phyloP scores from a whole-genome alignment of 2,113 vertebrate genomes.

The Neotragus pygmaeus region DNA sequence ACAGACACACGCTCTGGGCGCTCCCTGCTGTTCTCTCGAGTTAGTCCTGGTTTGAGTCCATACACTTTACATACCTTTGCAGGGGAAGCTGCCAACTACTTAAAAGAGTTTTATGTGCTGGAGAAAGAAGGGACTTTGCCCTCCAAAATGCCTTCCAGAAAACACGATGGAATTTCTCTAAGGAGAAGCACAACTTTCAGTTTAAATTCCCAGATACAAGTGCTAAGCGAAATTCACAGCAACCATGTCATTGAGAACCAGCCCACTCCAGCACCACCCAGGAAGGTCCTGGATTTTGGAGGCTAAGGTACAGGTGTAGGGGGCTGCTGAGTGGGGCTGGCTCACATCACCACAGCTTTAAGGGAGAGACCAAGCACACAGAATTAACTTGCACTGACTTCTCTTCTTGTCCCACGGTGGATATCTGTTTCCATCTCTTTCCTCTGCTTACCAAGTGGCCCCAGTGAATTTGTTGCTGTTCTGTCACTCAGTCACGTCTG shows the following conservation, averaged over 20 bases:
- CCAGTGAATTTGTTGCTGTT: not conserved
- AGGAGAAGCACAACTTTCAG: not conserved
- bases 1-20: fast-evolving
- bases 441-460: not conserved
- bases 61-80: not conserved
- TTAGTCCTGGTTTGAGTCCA: fast-evolving
- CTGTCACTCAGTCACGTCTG: fast-evolving
- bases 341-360: not conserved
- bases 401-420: not conserved
- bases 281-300: not conserved
- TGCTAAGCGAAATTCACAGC: not conserved
- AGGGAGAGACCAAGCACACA: not conserved
- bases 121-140: not conserved
- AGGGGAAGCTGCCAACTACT: not conserved
- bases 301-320: not conserved
- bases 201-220: not conserved
- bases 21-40: not conserved
- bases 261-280: not conserved
- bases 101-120: not conserved
- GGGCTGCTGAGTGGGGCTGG: not conserved
- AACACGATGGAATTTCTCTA: conserved; percentile 1
- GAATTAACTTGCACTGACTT: not conserved
- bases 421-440: not conserved
- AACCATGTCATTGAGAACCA: not conserved
- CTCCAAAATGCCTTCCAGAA: not conserved